phyloP scores from a whole-genome alignment of 2,888 invertebrate genomes.

The Drosophila acutilabella region DNA sequence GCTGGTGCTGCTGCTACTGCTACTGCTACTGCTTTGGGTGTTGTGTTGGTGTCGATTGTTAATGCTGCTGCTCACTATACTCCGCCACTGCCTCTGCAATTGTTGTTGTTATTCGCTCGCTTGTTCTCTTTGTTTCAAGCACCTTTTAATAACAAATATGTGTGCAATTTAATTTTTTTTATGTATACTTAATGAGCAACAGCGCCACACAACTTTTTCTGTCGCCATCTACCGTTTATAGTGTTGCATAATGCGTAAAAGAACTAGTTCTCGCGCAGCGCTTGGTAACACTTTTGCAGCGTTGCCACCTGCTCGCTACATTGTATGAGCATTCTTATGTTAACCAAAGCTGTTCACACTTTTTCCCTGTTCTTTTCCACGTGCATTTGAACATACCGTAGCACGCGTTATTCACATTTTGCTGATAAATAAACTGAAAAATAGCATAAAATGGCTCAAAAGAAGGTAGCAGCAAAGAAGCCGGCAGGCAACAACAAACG shows the following conservation, averaged over 20 bases:
- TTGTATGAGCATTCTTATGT: background rate
- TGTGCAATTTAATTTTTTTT: constrained; percentile 75
- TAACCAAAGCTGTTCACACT: constrained; percentile 24
- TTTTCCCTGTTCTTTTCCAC: constrained; percentile 53
- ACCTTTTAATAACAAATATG: constrained; percentile 65
- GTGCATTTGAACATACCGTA: constrained; percentile 44
- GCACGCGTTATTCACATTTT: constrained; percentile 49
- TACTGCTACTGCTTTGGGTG: constrained; percentile 32
- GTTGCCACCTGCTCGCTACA: constrained; percentile 25
- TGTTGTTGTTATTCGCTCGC: constrained; percentile 31
- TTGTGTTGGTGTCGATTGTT: constrained; percentile 33
- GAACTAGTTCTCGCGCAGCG: constrained; percentile 40
- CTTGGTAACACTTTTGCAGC: background rate
- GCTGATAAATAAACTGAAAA: constrained; percentile 3
- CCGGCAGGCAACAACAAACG: constrained; percentile 40
- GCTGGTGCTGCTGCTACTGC: constrained; percentile 5
- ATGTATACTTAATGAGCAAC: constrained; percentile 75
- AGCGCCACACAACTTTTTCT: constrained; percentile 59
- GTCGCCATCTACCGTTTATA: constrained; percentile 61
- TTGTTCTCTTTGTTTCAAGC: constrained; percentile 51
- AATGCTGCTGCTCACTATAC: constrained; percentile 40
- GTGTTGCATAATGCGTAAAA: constrained; percentile 37
- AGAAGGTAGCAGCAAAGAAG: constrained; percentile 50
- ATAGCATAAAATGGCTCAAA: constrained; percentile 63
- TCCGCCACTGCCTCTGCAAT: constrained; percentile 50